Percentiles rank a stretch among this genome's conserved stretches.
These are phyloP conservation scores for Exocentrus adspersus DNA, from an alignment of 2,888 invertebrate species.

Conservation along the genomic window DNA sequence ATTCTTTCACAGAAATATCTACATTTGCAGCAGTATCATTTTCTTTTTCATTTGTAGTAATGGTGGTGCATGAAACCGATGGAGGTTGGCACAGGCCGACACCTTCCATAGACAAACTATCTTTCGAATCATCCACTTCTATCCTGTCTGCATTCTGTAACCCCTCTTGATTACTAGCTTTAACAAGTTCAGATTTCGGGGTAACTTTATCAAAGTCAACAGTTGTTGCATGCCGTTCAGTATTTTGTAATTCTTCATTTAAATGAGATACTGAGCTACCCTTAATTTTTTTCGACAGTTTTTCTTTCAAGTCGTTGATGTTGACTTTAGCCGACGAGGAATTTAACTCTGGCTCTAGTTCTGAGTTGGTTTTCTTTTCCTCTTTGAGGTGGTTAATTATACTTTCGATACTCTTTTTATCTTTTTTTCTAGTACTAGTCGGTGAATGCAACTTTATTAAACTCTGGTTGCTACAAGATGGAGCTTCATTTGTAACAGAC, in stretches of 20 bases:
- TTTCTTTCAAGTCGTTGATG: slow-evolving; percentile 7
- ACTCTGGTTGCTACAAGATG: background rate
- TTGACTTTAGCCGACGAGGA: no score
- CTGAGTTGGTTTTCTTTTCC: background rate
- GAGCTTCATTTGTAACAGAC: background rate
- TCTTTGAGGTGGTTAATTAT: slow-evolving; percentile 18
- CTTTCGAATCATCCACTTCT: no score
- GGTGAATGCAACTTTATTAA: background rate
- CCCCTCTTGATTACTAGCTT: no score
- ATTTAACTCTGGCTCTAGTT: background rate
- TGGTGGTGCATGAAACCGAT: no score
- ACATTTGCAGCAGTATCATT: no score
- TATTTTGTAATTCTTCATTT: background rate
- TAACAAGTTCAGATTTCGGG: no score
- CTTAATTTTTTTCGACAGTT: slow-evolving; percentile 11
- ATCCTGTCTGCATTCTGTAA: no score
- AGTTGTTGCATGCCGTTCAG: background rate
- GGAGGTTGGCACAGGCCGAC: no score
- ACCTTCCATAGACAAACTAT: no score
- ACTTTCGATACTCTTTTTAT: slow-evolving; percentile 20
- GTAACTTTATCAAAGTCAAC: background rate
- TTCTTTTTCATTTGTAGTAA: no score
- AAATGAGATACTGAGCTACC: background rate
- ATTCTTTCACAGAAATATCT: no score
- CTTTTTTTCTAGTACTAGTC: no score